Percentiles rank a stretch among this genome's conserved stretches.
Evolutionary conservation across 2,113 vertebrate species (phyloP).

Genomic region (Saguinus midas): DNA sequence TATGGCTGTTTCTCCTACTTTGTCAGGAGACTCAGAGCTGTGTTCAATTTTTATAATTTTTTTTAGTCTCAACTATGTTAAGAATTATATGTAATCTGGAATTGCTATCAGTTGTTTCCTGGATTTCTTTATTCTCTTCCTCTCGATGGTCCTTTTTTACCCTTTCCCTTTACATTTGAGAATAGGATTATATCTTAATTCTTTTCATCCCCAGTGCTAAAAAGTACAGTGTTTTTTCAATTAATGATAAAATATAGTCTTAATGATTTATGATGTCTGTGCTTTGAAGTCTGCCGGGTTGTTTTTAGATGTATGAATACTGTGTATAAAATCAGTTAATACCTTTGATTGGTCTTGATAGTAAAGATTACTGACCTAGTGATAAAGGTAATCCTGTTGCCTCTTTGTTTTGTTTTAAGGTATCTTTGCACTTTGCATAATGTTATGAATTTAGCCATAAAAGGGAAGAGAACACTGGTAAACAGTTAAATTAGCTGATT

Average conservation of each 20-base stretch:
- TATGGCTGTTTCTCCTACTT: too few species aligned
- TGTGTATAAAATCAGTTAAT: background rate
- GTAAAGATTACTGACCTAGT: conserved; percentile 42
- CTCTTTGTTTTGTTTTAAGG: conserved; percentile 22
- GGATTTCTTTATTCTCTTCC: background rate
- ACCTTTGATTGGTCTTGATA: background rate
- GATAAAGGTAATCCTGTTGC: conserved; percentile 17
- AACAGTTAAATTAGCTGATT: conserved; percentile 44
- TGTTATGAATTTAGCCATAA: conserved; percentile 51
- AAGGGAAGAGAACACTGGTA: conserved; percentile 32
- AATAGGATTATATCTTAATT: background rate
- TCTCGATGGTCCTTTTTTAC: background rate
- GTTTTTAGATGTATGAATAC: conserved; percentile 5
- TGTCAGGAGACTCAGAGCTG: background rate
- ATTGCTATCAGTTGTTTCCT: conserved; percentile 16
- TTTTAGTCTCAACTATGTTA: background rate
- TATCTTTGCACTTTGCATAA: background rate
- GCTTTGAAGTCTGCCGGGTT: conserved; percentile 11
- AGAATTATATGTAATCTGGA: background rate
- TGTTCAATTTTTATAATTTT: conserved; percentile 43
- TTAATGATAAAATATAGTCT: conserved; percentile 8
- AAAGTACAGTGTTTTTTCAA: conserved; percentile 20
- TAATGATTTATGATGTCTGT: conserved; percentile 14
- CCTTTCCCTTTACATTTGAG: conserved; percentile 9
- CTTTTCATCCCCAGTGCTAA: conserved; percentile 1